Percentiles rank a stretch among this genome's conserved stretches.
Evolutionary conservation across 2,113 vertebrate genomes (phyloP).

Genomic region (Oriolus oriolus): DNA sequence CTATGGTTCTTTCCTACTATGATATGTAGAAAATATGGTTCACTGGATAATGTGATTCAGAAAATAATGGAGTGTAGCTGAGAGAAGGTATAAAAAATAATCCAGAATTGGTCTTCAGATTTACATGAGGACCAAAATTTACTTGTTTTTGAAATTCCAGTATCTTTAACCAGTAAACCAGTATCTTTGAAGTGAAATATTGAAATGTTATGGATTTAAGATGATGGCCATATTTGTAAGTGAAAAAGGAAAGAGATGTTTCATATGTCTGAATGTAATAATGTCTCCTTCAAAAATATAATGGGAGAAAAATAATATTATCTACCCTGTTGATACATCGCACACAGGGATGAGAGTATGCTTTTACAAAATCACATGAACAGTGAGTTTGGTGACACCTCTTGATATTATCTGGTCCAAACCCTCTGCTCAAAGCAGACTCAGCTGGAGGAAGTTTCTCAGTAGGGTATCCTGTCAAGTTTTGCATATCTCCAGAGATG

Average conservation of each 20-base stretch:
- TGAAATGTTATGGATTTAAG: neutral
- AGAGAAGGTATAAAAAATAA: neutral
- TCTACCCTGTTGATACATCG: fast-evolving
- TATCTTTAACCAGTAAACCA: no score
- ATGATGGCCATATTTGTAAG: neutral
- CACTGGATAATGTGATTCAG: neutral
- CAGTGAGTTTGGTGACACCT: neutral
- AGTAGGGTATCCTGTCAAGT: fast-evolving
- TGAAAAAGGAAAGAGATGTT: neutral
- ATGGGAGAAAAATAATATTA: neutral
- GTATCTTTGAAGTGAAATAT: neutral
- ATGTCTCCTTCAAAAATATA: neutral
- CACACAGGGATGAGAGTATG: neutral
- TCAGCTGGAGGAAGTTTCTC: neutral
- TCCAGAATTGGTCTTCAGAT: neutral
- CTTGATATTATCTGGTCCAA: neutral
- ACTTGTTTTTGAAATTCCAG: neutral
- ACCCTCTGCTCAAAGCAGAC: neutral
- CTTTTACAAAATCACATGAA: neutral
- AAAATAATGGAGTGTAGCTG: neutral
- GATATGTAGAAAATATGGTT: neutral
- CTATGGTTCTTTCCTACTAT: neutral
- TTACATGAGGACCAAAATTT: neutral
- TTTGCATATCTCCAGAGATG: neutral
- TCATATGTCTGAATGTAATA: neutral